A percentile compares a stretch with the other conserved stretches of the same genome.
Evolutionary conservation across 2,888 invertebrate genomes (phyloP).

Genomic region (Thymelicus lineola): DNA sequence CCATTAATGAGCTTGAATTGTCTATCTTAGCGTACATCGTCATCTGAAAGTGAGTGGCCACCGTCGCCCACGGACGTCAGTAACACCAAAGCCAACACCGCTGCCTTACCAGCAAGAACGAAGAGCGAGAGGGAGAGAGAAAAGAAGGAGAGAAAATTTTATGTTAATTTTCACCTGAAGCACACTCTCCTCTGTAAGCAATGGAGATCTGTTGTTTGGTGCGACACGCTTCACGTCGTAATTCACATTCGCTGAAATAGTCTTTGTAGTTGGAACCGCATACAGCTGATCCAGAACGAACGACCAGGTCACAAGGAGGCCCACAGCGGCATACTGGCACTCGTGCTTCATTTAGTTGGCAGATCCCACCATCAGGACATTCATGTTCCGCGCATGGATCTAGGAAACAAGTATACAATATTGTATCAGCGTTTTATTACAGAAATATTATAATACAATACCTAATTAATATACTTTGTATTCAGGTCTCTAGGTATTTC

Average conservation of each 20-base stretch:
- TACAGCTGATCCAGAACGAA: conserved; percentile 87
- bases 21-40: too few relatives aligned
- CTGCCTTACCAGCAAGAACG: too few relatives aligned
- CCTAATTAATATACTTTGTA: too few relatives aligned
- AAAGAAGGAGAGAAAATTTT: too few relatives aligned
- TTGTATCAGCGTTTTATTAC: too few relatives aligned
- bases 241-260: conserved; percentile 92
- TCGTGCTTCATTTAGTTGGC: conserved; percentile 92
- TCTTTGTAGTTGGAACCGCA: conserved; percentile 93
- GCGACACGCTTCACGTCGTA: conserved; percentile 92
- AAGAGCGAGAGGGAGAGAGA: too few relatives aligned
- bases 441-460: too few relatives aligned
- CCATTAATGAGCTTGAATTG: too few relatives aligned
- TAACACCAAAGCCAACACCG: too few relatives aligned
- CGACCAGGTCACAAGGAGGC: conserved; percentile 90
- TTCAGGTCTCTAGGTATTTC: too few relatives aligned
- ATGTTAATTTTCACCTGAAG: conserved; percentile 86
- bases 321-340: conserved; percentile 93
- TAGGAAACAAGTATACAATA: conserved; percentile 58
- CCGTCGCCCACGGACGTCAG: too few relatives aligned
- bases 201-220: conserved; percentile 90
- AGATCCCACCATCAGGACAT: conserved; percentile 92
- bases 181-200: conserved; percentile 93
- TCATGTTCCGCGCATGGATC: conserved; percentile 93
- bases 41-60: too few relatives aligned